phyloP scores from a whole-genome alignment of 92 coral and sea anemone genomes.

The Porites cylindrica region DNA sequence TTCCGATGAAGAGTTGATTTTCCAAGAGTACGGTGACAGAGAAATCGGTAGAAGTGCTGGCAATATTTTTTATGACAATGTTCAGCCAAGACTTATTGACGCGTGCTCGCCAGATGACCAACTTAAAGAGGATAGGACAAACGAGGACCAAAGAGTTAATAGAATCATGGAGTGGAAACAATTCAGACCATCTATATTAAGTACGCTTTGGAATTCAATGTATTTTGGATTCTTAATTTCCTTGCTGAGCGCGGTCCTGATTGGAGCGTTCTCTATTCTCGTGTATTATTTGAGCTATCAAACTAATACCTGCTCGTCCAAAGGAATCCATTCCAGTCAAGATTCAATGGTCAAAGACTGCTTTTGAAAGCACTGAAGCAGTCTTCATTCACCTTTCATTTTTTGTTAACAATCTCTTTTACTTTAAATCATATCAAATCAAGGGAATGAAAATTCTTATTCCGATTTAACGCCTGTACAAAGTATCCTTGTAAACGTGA shows the following conservation, averaged over 20 bases:
- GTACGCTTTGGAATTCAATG: slow-evolving; percentile 12
- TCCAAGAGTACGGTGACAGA: background rate
- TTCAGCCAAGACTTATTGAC: background rate
- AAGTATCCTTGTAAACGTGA: slow-evolving; percentile 1
- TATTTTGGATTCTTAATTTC: slow-evolving; percentile 6
- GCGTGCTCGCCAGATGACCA: background rate
- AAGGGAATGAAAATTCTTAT: background rate
- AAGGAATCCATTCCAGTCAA: slow-evolving; percentile 1
- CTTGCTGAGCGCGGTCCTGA: background rate
- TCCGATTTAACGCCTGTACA: background rate
- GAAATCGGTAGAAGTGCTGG: background rate
- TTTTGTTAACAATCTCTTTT: background rate
- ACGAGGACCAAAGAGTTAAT: too few relatives aligned
- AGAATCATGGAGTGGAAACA: slow-evolving; percentile 7
- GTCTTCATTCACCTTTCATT: background rate
- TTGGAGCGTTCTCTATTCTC: background rate
- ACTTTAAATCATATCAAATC: slow-evolving; percentile 1
- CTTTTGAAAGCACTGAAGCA: background rate
- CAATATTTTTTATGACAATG: background rate
- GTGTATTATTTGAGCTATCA: slow-evolving; percentile 1
- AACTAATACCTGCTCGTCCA: background rate
- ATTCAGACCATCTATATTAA: background rate
- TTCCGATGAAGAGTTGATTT: background rate
- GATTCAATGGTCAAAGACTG: slow-evolving; percentile 8
- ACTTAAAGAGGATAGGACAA: background rate